Evolutionary conservation across 2,888 invertebrate genomes (phyloP).

Genomic region (Rhingia campestris): DNA sequence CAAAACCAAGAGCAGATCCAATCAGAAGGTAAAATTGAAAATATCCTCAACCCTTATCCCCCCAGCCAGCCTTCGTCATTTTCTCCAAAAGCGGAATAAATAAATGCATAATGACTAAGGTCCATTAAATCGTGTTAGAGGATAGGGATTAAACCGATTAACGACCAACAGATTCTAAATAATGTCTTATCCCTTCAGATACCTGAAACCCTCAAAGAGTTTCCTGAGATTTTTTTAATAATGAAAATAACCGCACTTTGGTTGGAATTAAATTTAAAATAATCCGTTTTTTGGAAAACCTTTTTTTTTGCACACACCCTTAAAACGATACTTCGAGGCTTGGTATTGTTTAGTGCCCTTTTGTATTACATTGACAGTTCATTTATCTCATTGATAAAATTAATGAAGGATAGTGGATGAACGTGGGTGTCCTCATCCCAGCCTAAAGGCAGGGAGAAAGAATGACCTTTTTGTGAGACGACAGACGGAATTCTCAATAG

Average conservation of each 20-base stretch:
- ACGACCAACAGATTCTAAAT: constrained; percentile 25
- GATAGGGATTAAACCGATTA: constrained; percentile 50
- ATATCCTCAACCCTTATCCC: constrained; percentile 11
- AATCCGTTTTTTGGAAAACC: constrained; percentile 18
- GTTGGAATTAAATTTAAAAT: constrained; percentile 29
- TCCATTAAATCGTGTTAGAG: constrained; percentile 33
- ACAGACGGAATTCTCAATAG: no score
- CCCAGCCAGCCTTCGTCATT: not conserved
- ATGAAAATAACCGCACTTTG: constrained; percentile 22
- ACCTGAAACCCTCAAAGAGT: constrained; percentile 11
- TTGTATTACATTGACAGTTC: constrained; percentile 39
- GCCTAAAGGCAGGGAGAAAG: not conserved
- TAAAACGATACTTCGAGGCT: constrained; percentile 21
- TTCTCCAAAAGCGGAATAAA: not conserved
- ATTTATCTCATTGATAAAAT: constrained; percentile 52
- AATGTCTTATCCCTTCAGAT: not conserved
- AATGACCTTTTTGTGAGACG: not conserved
- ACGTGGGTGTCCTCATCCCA: not conserved
- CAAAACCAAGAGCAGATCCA: constrained; percentile 7
- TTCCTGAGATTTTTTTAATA: constrained; percentile 19
- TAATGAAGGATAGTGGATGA: constrained; percentile 15
- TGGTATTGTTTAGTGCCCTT: constrained; percentile 3
- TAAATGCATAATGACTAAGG: constrained; percentile 56
- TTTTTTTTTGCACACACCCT: constrained; percentile 5
- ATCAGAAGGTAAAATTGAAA: constrained; percentile 22